Evolutionary conservation across 2,888 invertebrate species (phyloP), one percentile per base, ranked within the genome.

Genomic region (Netelia inedita): DNA sequence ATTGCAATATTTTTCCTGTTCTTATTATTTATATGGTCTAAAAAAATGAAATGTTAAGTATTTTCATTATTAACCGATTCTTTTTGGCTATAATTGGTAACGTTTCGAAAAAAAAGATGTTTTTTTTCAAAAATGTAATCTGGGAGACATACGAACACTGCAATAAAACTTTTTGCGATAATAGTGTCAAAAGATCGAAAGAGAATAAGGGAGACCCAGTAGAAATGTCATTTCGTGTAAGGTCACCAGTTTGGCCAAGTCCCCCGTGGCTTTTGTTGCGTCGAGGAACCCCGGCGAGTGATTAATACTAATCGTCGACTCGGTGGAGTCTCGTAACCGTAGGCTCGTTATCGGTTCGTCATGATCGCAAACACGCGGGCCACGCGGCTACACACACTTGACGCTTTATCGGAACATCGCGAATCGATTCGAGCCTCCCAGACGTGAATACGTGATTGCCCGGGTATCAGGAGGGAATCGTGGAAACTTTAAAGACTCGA

Each of bases 271-370:
- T 79, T 65, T 69, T 63, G 69, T 75, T 59, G 19, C 50, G 50
- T 11, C 59, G 65, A 65, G 28, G 14, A 43, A 46, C 41, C 35
- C 75, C n/a, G 59, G 69, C 79, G 63, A 71, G 85, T 75, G 81
- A 79, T 85, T 79, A 79, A 82, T 82, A 79, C 53, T 71, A 50
- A 59, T 79, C 65, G 71, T 41, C 21, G 46, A 43, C 19, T 69
- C 28, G 71, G 28, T 35, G 55, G 57, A 35, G 69, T 63, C 43
- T 65, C 74, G 65, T n/a, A 46, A 46, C 46, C 46, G 10, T 19
- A 19, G 53, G 65, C 59, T 59, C 50, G 74, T 82, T 85, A 85
- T 85, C 85, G 74, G 78, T 85, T 72, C 74, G 63, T 79, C 79
- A 79, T 82, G 79, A 79, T 85, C 74, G 82, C 61, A 2, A 61